phyloP scores from a whole-genome alignment of 2,888 invertebrate genomes.

The Timandra comae region DNA sequence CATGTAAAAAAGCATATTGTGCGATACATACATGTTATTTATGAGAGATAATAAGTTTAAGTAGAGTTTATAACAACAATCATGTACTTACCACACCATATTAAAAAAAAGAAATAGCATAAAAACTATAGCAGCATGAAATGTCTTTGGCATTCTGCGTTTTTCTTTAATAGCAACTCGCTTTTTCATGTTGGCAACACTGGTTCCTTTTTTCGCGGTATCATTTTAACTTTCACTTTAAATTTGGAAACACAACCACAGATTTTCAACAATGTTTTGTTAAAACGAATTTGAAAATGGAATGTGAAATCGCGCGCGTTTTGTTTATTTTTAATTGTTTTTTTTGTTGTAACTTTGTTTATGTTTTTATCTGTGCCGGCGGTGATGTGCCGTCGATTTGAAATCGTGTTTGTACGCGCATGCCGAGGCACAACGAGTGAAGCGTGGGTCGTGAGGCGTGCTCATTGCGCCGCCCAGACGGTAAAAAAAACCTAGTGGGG shows the following conservation, averaged over 20 bases:
- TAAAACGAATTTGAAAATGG: no score
- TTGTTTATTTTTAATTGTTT: slow-evolving; percentile 9
- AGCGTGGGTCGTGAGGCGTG: slow-evolving; percentile 65
- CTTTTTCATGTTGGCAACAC: slow-evolving; percentile 71
- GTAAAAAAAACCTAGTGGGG: slow-evolving; percentile 69
- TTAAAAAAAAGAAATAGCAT: slow-evolving; percentile 55
- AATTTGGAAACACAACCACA: slow-evolving; percentile 36
- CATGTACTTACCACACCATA: slow-evolving; percentile 55
- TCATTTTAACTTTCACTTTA: slow-evolving; percentile 59
- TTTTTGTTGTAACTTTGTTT: slow-evolving; percentile 47
- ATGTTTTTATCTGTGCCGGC: slow-evolving; percentile 42
- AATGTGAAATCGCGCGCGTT: slow-evolving; percentile 14
- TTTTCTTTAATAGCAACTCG: slow-evolving; percentile 39
- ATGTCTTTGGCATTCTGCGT: slow-evolving; percentile 61
- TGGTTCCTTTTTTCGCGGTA: slow-evolving; percentile 51
- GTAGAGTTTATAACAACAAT: no score
- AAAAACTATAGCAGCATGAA: slow-evolving; percentile 50
- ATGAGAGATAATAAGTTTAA: no score
- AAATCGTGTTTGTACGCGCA: slow-evolving; percentile 47
- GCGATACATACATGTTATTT: no score
- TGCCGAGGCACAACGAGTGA: slow-evolving; percentile 42
- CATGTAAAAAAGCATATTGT: no score
- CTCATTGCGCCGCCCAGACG: slow-evolving; percentile 67
- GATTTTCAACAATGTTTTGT: slow-evolving; percentile 18
- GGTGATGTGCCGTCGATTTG: slow-evolving; percentile 58